Percentiles rank a stretch among this genome's conserved stretches.
Conservation (phyloP, 2,113 vertebrate genomes). For the Clupea harengus region DNA sequence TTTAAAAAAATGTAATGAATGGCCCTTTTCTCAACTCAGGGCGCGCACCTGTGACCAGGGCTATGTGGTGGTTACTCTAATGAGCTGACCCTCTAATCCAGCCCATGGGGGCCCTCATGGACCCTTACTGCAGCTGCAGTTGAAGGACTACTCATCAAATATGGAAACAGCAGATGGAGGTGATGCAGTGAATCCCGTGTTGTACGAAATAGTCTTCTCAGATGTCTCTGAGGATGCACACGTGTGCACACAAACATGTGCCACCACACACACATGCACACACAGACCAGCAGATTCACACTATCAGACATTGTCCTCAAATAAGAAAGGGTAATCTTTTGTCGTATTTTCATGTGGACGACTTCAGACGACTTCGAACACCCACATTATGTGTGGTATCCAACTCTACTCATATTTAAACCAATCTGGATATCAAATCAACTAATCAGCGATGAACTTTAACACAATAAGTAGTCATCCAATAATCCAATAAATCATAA, state of each 20-base stretch:
- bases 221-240: neutral
- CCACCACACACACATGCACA: neutral
- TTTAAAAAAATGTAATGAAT: neutral
- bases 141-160: neutral
- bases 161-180: neutral
- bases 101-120: neutral
- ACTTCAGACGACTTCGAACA: no score
- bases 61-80: neutral
- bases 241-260: neutral
- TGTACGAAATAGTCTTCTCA: neutral
- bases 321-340: no score
- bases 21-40: neutral
- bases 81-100: neutral
- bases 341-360: no score
- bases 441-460: neutral
- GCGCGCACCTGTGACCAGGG: neutral
- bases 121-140: neutral
- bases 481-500: neutral
- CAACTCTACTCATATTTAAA: neutral
- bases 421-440: neutral
- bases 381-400: no score
- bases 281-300: neutral
- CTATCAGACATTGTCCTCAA: no score
- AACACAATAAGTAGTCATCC: neutral
- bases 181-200: neutral